These are phyloP conservation scores for Cephus cinctus DNA, from an alignment of 1,140 invertebrate genomes.

Conservation along the genomic window DNA sequence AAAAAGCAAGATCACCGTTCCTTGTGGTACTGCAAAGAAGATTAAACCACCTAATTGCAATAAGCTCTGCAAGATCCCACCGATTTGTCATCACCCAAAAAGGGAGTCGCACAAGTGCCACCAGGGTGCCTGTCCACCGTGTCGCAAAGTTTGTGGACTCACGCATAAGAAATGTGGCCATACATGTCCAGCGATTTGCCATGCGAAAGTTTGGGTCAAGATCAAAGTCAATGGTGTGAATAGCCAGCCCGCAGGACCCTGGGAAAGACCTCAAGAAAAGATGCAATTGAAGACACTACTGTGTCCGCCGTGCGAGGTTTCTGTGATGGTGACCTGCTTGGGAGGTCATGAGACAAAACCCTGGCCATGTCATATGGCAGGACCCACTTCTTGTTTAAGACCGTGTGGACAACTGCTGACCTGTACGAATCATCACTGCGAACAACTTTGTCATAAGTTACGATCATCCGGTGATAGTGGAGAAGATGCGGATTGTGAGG, in stretches of 20 bases:
- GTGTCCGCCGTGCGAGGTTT: conserved; percentile 71
- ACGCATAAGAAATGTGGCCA: conserved; percentile 69
- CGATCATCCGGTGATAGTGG: conserved; percentile 44
- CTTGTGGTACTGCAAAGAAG: conserved; percentile 79
- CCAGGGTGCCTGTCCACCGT: conserved; percentile 83
- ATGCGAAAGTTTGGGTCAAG: conserved; percentile 74
- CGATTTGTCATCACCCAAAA: conserved; percentile 77
- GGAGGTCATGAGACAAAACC: conserved; percentile 78
- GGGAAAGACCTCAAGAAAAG: conserved; percentile 68
- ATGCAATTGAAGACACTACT: conserved; percentile 67
- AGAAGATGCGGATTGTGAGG: conserved; percentile 63
- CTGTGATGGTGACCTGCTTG: conserved; percentile 73
- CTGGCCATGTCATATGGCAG: conserved; percentile 74
- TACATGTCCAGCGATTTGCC: conserved; percentile 73
- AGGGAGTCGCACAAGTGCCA: conserved; percentile 80
- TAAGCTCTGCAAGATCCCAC: conserved; percentile 69
- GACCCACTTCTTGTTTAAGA: conserved; percentile 71
- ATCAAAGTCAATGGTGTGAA: conserved; percentile 55
- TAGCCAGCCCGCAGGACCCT: conserved; percentile 70
- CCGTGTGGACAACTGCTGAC: conserved; percentile 66
- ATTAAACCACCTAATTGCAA: conserved; percentile 78
- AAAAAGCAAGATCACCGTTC: conserved; percentile 73
- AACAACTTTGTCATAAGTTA: conserved; percentile 68
- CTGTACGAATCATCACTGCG: conserved; percentile 82
- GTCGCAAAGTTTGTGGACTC: conserved; percentile 72